A percentile compares a stretch with the other conserved stretches of the same genome.
Evolutionary conservation across 2,797 vertebrate species (phyloP).

Genomic region (Hybognathus amarus): DNA sequence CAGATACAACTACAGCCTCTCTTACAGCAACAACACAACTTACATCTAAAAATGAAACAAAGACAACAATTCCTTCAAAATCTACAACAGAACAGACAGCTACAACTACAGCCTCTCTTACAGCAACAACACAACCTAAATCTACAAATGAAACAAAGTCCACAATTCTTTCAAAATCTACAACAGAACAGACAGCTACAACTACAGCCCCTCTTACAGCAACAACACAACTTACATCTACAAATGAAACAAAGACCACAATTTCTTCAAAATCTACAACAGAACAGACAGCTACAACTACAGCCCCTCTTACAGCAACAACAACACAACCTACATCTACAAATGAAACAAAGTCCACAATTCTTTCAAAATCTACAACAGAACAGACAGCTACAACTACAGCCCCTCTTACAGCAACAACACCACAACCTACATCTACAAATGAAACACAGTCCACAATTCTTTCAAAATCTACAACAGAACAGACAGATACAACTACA

Average conservation of each 20-base stretch:
- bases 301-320: neutral
- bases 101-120: neutral
- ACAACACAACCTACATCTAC: too few relatives aligned
- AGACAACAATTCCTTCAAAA: neutral
- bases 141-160: neutral
- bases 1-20: neutral
- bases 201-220: neutral
- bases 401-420: too few relatives aligned
- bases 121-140: neutral
- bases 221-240: neutral
- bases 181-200: too few relatives aligned
- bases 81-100: too few relatives aligned
- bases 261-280: neutral
- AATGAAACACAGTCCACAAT: accelerated
- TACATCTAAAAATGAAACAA: neutral
- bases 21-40: neutral
- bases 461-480: too few relatives aligned
- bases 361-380: too few relatives aligned
- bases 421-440: too few relatives aligned
- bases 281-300: neutral
- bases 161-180: too few relatives aligned
- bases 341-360: too few relatives aligned
- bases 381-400: too few relatives aligned
- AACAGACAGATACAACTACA: too few relatives aligned
- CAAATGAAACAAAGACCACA: neutral